Base-by-base conservation (phyloP, 2,797 vertebrate species). In the Chaetodon trifasciatus region DNA sequence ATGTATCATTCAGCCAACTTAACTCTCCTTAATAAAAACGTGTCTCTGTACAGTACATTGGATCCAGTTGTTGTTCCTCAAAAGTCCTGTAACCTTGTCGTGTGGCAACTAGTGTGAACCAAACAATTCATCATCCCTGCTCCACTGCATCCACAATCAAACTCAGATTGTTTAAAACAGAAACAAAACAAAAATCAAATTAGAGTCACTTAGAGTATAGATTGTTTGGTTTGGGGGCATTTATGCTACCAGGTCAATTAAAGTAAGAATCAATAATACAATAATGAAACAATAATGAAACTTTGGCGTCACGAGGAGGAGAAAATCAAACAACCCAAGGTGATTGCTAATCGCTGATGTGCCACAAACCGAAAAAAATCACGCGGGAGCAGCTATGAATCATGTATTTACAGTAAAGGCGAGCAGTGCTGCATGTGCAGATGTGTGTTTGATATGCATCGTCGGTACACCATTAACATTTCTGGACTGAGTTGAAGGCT, bases 51-150 rank as follows among this genome's bases (percentile, higher is more conserved):
- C 73, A 76, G 56, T 74, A 15, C 2, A 62, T 23, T 23, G 62
- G 28, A 57, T 17, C 32, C 23, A 19, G 42, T 60, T 61, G 47
- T 37, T 76, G 65, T 61, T 70, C 32, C 35, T 66, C 47, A 35
- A 49, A 82, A 86, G 82, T 89, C 85, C 68, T 87, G 72, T 92
- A 90, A 93, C 91, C 91, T 94, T 93, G 91, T 73, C 19, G 72
- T 42, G 49, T 75, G 81, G 92, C 89, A 84, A 76, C 85, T 42
- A 74, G 79, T 61, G 68, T 47, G 78, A 87, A 87, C 74, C 84
- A 75, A 91, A 88, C 88, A 86, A 94, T 95, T 92, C 89, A 94
- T 95, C 93, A 94, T 94, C 89, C 90, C 23, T 47, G 89, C 92
- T 88, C 84, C 35, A 39, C 70, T 85, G 90, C 86, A 71, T 87